Percentiles rank a stretch among this genome's conserved stretches.
Conservation (phyloP, 2,113 vertebrate genomes). For the Vidua chalybeata region DNA sequence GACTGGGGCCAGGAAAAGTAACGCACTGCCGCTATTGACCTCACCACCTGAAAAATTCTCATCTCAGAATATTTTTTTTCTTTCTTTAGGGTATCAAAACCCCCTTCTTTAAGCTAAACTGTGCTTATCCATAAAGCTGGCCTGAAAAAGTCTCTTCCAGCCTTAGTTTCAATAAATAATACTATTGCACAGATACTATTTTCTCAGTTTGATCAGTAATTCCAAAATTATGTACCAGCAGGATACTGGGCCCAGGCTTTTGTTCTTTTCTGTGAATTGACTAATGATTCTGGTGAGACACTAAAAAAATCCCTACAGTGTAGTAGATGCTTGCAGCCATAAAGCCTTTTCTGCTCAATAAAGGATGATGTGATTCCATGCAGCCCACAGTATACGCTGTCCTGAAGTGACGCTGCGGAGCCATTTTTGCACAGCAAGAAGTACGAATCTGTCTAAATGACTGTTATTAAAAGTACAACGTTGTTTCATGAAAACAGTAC, state of each 20-base stretch:
- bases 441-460: neutral
- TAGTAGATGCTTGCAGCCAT: neutral
- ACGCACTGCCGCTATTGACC: neutral
- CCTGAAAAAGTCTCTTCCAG: neutral
- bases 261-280: neutral
- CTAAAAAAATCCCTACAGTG: neutral
- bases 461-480: slow-evolving; percentile 5
- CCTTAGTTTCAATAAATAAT: neutral
- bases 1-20: too few species aligned
- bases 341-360: neutral
- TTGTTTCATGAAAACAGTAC: neutral
- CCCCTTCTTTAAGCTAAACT: neutral
- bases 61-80: neutral
- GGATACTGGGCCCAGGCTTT: neutral
- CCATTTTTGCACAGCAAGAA: slow-evolving; percentile 29
- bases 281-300: neutral
- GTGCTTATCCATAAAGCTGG: neutral
- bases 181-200: neutral
- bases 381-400: neutral
- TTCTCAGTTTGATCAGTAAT: neutral
- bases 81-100: neutral
- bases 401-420: slow-evolving; percentile 6
- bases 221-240: neutral
- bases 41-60: neutral
- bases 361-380: neutral